These are phyloP conservation scores for Psittacula cyanocephala DNA, from an alignment of 2,113 vertebrate species.

Conservation along the genomic window DNA sequence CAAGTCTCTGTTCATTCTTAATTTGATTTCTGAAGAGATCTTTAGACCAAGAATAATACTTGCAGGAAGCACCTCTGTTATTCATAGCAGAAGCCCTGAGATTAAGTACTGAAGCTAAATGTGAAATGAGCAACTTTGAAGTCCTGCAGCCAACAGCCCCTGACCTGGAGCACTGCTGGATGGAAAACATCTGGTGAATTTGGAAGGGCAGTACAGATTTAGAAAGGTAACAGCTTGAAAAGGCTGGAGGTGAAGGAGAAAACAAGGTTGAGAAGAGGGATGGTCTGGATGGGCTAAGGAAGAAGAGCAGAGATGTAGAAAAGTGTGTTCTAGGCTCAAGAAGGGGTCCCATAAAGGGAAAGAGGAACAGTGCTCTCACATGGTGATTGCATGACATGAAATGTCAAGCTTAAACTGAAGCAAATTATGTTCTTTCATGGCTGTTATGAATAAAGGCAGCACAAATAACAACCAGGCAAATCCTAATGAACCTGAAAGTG, in stretches of 20 bases:
- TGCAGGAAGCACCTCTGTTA: neutral
- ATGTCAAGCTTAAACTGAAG: neutral
- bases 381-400: neutral
- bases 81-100: neutral
- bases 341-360: neutral
- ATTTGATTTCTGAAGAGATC: neutral
- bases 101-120: neutral
- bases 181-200: constrained; percentile 1
- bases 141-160: neutral
- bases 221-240: constrained; percentile 28
- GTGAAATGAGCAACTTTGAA: neutral
- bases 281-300: neutral
- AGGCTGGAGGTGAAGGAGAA: neutral
- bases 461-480: neutral
- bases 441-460: neutral
- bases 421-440: neutral
- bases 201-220: neutral
- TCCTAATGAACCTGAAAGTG: neutral
- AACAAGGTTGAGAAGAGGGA: neutral
- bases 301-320: neutral
- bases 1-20: neutral
- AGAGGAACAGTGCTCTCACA: neutral
- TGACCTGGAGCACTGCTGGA: neutral
- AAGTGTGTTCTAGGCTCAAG: neutral
- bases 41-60: neutral